These are phyloP conservation scores for Caenorhabditis inopinata DNA, from an alignment of 1,140 invertebrate genomes.

Conservation along the genomic window DNA sequence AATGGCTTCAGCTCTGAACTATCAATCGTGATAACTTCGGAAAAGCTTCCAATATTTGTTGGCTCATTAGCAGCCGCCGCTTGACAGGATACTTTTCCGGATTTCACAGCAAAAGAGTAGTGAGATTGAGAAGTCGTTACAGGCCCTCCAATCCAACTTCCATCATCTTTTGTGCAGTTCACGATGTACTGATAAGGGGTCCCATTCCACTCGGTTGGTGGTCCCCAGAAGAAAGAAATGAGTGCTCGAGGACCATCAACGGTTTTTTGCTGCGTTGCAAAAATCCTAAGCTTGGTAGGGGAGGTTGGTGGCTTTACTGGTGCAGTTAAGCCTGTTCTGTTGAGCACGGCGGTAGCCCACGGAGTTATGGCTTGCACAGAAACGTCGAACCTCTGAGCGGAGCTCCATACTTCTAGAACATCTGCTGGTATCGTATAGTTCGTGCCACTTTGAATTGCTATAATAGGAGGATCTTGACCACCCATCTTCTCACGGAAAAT, in stretches of 20 bases:
- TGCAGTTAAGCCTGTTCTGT: constrained; percentile 58
- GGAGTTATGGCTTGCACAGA: constrained; percentile 52
- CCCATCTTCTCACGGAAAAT: constrained; percentile 59
- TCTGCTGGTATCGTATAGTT: constrained; percentile 49
- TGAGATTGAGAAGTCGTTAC: constrained; percentile 25
- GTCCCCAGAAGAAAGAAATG: constrained; percentile 64
- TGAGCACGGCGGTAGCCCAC: constrained; percentile 53
- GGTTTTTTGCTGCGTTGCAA: constrained; percentile 64
- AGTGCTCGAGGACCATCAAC: constrained; percentile 65
- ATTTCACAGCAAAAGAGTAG: constrained; percentile 60
- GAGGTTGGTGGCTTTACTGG: constrained; percentile 61
- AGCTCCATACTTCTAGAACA: constrained; percentile 57
- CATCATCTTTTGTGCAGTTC: constrained; percentile 56
- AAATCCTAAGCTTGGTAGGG: constrained; percentile 56
- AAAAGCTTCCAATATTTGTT: constrained; percentile 54
- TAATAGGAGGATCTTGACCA: constrained; percentile 53
- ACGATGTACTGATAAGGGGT: constrained; percentile 62
- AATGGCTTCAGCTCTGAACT: constrained; percentile 62
- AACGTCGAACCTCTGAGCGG: constrained; percentile 60
- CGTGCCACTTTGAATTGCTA: constrained; percentile 39
- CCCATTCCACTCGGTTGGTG: constrained; percentile 64
- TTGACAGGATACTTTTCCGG: constrained; percentile 58
- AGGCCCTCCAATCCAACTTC: constrained; percentile 34
- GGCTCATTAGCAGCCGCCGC: constrained; percentile 65
- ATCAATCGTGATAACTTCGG: constrained; percentile 57